These are phyloP conservation scores for Meloidogyne hapla DNA, from an alignment of 1,140 invertebrate species.

Conservation along the genomic window DNA sequence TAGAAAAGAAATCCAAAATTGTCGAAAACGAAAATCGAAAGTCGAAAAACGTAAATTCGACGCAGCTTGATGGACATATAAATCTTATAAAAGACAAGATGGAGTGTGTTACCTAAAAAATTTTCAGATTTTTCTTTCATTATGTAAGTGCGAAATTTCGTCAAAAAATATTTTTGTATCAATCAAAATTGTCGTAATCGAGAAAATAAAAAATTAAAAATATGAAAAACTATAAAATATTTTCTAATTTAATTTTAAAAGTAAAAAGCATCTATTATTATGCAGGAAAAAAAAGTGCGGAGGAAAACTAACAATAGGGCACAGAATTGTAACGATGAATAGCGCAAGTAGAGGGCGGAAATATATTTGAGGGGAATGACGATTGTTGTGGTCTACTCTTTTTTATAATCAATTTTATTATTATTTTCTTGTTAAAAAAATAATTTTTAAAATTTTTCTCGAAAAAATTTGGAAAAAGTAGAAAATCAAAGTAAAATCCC, in stretches of 20 bases:
- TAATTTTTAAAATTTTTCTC: neutral
- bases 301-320: neutral
- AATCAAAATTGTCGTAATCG: too few relatives aligned
- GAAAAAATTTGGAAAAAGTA: neutral
- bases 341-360: slow-evolving; percentile 1
- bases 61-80: too few relatives aligned
- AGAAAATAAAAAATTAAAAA: too few relatives aligned
- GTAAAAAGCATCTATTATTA: neutral
- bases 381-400: neutral
- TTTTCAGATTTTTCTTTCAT: too few relatives aligned
- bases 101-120: too few relatives aligned
- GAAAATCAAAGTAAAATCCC: too few relatives aligned
- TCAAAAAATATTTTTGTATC: too few relatives aligned
- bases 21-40: too few relatives aligned
- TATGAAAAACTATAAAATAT: neutral
- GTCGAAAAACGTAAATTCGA: too few relatives aligned
- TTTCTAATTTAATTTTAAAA: neutral
- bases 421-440: neutral
- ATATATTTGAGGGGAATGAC: neutral
- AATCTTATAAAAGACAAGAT: too few relatives aligned
- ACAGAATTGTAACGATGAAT: neutral
- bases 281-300: neutral
- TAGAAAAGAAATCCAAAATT: too few relatives aligned
- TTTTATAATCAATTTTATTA: neutral
- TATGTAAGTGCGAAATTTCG: too few relatives aligned